Evolutionary conservation across 2,113 vertebrate genomes (phyloP).

Genomic region (Proterorhinus semilunaris): DNA sequence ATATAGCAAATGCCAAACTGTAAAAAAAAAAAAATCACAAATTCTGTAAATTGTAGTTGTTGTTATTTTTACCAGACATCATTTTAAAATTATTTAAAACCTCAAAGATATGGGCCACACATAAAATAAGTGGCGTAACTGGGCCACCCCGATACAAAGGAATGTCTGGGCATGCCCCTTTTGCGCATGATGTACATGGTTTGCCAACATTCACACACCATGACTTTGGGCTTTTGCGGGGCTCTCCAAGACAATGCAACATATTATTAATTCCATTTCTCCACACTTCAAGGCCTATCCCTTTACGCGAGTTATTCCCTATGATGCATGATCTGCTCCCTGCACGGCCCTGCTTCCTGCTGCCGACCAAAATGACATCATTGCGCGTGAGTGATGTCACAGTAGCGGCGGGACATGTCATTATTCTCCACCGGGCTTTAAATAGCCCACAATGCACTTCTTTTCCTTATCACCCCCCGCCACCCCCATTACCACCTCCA

Average conservation of each 20-base stretch:
- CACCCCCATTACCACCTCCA: not conserved
- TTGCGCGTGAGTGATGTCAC: conserved; percentile 54
- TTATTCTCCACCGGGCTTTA: conserved; percentile 44
- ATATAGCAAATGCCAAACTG: too few relatives aligned
- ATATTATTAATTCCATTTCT: not conserved
- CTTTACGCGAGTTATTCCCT: not conserved
- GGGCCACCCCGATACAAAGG: too few relatives aligned
- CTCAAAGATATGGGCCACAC: too few relatives aligned
- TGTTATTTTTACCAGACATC: too few relatives aligned
- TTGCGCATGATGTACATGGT: too few relatives aligned
- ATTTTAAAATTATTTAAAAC: too few relatives aligned
- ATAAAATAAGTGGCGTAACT: too few relatives aligned
- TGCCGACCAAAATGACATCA: conserved; percentile 39
- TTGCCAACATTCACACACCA: too few relatives aligned
- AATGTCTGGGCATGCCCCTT: too few relatives aligned
- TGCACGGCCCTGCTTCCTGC: not conserved
- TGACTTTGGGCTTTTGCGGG: not conserved
- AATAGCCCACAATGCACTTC: conserved; percentile 37
- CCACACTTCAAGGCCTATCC: not conserved
- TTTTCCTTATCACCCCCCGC: conserved; percentile 25
- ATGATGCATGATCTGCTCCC: not conserved
- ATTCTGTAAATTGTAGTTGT: too few relatives aligned
- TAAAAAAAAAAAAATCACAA: too few relatives aligned
- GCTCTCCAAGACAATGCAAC: not conserved
- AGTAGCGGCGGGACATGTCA: conserved; percentile 23